These are phyloP conservation scores for Nomada fabriciana DNA, from an alignment of 2,888 invertebrate species.

Conservation along the genomic window DNA sequence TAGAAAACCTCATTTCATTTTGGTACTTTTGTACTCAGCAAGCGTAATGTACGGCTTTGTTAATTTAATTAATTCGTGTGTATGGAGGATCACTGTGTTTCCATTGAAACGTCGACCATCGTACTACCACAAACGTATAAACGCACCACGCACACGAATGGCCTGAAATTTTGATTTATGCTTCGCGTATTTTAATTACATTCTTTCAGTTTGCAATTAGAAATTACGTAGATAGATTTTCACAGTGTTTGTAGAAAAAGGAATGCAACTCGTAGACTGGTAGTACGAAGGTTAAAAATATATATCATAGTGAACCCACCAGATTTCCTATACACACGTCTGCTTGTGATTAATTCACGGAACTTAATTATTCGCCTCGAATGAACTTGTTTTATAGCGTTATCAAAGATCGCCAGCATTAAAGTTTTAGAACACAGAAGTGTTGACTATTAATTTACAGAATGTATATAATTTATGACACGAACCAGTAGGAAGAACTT, in stretches of 20 bases:
- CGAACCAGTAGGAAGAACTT: not conserved
- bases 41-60: not conserved
- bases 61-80: not conserved
- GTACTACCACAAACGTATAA: not conserved
- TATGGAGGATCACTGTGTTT: slow-evolving; percentile 1
- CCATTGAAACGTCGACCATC: not conserved
- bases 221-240: not conserved
- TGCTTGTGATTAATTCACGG: not conserved
- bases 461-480: slow-evolving; percentile 3
- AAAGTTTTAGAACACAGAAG: not conserved
- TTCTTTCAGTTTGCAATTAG: not conserved
- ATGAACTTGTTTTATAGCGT: slow-evolving; percentile 2
- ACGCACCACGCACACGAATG: not conserved
- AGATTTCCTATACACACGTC: not conserved
- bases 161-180: slow-evolving; percentile 7
- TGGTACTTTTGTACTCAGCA: slow-evolving; percentile 21
- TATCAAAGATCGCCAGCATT: slow-evolving; percentile 10
- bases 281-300: slow-evolving; percentile 14
- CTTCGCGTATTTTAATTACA: not conserved
- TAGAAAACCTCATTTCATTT: not conserved
- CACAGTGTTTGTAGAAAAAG: not conserved
- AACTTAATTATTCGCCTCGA: not conserved
- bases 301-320: not conserved
- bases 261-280: slow-evolving; percentile 2
- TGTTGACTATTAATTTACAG: not conserved